A percentile compares a stretch with the other conserved stretches of the same genome.
Conservation (phyloP, 2,888 invertebrate genomes). For the Diploptera punctata region DNA sequence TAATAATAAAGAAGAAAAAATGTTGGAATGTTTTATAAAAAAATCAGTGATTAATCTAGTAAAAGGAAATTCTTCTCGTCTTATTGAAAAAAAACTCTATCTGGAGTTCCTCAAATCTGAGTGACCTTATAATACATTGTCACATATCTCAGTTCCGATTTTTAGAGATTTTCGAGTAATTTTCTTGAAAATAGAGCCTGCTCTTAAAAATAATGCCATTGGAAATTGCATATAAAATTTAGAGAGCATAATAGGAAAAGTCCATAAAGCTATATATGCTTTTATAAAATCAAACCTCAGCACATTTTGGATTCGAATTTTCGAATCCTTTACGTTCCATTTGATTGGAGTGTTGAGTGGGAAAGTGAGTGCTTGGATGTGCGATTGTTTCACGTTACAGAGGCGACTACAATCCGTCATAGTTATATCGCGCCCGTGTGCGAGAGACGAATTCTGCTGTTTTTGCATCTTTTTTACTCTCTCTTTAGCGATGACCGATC, state of each 20-base stretch:
- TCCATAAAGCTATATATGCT: slow-evolving; percentile 17
- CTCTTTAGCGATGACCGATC: slow-evolving; percentile 32
- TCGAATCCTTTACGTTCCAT: slow-evolving; percentile 40
- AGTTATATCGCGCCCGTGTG: slow-evolving; percentile 1
- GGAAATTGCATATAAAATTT: background rate
- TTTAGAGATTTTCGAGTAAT: no score
- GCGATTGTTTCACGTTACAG: slow-evolving; percentile 21
- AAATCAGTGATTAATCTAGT: no score
- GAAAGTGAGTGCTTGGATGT: slow-evolving; percentile 9
- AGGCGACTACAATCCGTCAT: slow-evolving; percentile 28
- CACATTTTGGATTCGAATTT: slow-evolving; percentile 35
- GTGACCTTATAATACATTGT: no score
- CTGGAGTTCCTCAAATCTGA: no score
- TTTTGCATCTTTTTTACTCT: slow-evolving; percentile 35
- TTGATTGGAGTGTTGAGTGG: slow-evolving; percentile 34
- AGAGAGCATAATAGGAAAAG: background rate
- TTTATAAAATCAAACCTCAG: slow-evolving; percentile 35
- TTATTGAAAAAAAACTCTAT: no score
- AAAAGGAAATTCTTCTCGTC: no score
- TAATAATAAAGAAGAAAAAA: no score
- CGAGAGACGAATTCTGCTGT: slow-evolving; percentile 30
- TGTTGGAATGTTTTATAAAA: no score
- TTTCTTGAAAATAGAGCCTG: no score
- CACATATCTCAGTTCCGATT: no score
- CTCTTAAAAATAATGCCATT: background rate